Conservation (phyloP, 1,140 invertebrate genomes). For the Drosophila lowei region DNA sequence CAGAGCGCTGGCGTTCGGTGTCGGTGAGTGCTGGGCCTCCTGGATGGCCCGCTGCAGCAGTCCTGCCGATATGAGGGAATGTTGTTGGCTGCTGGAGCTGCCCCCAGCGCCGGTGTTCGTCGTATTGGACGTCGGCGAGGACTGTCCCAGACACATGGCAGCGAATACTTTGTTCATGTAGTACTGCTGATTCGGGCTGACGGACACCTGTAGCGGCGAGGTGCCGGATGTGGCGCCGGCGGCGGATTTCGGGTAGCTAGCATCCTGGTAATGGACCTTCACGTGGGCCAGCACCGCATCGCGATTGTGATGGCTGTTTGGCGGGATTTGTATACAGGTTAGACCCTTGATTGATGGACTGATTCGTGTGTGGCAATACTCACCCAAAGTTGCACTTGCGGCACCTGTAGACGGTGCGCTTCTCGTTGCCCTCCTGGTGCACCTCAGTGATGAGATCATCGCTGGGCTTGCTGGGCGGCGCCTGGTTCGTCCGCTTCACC, state of each 20-base stretch:
- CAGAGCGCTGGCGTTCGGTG: constrained; percentile 65
- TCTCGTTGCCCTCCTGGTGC: constrained; percentile 77
- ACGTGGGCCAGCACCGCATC: constrained; percentile 88
- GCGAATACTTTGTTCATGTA: constrained; percentile 82
- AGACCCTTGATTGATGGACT: background rate
- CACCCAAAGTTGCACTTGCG: constrained; percentile 93
- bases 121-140: constrained; percentile 39
- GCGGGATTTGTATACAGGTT: background rate
- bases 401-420: constrained; percentile 90
- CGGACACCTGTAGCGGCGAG: constrained; percentile 73
- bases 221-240: constrained; percentile 37
- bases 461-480: constrained; percentile 61
- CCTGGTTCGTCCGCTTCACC: constrained; percentile 56
- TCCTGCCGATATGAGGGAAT: constrained; percentile 70
- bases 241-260: constrained; percentile 62
- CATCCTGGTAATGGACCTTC: constrained; percentile 85
- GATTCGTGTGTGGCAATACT: background rate
- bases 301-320: constrained; percentile 86
- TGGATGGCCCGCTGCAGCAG: constrained; percentile 74
- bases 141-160: constrained; percentile 77
- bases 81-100: constrained; percentile 28
- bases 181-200: constrained; percentile 64
- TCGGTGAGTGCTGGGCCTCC: constrained; percentile 67
- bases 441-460: constrained; percentile 80
- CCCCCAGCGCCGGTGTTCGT: constrained; percentile 7